Evolutionary conservation across 2,113 vertebrate species (phyloP).

Genomic region (Dasyornis broadbenti): DNA sequence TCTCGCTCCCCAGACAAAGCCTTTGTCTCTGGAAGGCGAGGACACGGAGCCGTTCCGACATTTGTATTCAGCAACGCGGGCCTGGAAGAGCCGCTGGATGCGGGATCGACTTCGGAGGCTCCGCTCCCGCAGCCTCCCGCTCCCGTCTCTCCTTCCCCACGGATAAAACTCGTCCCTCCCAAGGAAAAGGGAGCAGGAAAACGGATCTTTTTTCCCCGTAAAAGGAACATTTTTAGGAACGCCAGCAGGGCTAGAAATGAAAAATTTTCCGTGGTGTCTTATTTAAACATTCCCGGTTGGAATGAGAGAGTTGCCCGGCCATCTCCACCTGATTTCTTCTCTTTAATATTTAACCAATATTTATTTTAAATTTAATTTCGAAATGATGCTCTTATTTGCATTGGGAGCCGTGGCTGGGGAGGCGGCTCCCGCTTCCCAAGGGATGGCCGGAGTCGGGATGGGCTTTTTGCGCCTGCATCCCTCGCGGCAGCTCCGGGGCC

Average conservation of each 20-base stretch:
- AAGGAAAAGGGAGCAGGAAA: neutral
- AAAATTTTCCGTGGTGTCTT: neutral
- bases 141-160: neutral
- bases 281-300: neutral
- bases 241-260: neutral
- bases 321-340: constrained; percentile 32
- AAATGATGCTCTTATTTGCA: constrained; percentile 16
- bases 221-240: neutral
- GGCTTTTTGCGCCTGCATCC: neutral
- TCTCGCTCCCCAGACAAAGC: neutral
- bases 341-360: constrained; percentile 63
- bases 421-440: neutral
- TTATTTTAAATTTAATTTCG: constrained; percentile 66
- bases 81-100: neutral
- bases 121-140: neutral
- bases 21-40: neutral
- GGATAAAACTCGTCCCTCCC: neutral
- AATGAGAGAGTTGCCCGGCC: neutral
- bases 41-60: neutral
- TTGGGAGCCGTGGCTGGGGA: neutral
- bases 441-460: neutral
- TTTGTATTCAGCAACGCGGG: neutral
- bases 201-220: neutral
- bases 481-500: fast-evolving
- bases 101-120: neutral